Percentiles rank a stretch among this genome's conserved stretches.
Evolutionary conservation across 2,888 invertebrate species (phyloP).

Genomic region (Pachycephus smyrnensis): DNA sequence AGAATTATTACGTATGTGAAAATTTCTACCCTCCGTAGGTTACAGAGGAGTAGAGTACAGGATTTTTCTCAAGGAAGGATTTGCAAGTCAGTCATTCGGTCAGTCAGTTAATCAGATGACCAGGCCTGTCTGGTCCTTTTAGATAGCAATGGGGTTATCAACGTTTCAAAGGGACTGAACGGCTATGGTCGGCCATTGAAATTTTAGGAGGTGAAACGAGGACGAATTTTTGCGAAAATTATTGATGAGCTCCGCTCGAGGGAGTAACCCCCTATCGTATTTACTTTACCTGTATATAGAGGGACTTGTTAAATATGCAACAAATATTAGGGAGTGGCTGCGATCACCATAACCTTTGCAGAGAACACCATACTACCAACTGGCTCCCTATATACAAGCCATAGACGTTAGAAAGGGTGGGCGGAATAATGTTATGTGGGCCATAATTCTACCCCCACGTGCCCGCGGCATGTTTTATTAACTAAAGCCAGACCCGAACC

Average conservation of each 20-base stretch:
- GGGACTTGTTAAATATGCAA: constrained; percentile 41
- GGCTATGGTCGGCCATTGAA: neutral
- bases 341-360: constrained; percentile 40
- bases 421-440: neutral
- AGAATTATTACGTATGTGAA: neutral
- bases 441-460: neutral
- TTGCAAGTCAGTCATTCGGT: neutral
- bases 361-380: constrained; percentile 36
- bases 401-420: neutral
- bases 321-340: constrained; percentile 35
- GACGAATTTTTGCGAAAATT: neutral
- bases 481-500: neutral
- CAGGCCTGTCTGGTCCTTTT: neutral
- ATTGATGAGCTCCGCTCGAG: constrained; percentile 4
- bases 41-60: neutral
- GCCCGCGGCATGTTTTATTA: neutral
- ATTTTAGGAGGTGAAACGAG: neutral
- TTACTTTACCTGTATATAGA: neutral
- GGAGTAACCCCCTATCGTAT: neutral
- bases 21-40: neutral
- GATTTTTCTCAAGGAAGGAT: neutral
- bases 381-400: neutral
- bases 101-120: neutral
- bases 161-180: neutral
- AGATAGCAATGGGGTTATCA: neutral